Evolutionary conservation across 2,113 vertebrate genomes (phyloP), one percentile per base, ranked within the genome.

Genomic region (human (Homo sapiens)): DNA sequence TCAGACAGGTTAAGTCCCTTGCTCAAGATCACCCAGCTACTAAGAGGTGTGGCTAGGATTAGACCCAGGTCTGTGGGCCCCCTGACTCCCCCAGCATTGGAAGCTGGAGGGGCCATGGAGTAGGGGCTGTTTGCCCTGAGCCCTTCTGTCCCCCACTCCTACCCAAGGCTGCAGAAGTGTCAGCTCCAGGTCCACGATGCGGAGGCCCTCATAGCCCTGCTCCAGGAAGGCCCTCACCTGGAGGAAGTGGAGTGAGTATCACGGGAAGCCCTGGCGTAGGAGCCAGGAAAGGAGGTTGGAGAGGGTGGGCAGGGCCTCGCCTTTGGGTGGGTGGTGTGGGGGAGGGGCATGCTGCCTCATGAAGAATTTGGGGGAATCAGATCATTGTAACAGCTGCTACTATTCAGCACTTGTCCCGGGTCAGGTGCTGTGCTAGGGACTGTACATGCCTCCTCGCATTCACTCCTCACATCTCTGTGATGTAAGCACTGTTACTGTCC

Each of bases 181-280:
- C 73, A 96, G 23, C 97, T 99, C 52, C 70, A 70, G 5, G 64
- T 94, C 32, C 68, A 83, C 0, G 64, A 98, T 0, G 88, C 45
- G 1, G 1, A 93, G 85, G 35, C 6, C 25, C 89, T 99, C 0
- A 64, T 96, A 66, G 89, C 68, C 68, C 94, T 99, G 83, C 98
- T 99, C 75, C 97, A 1, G 95, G 96, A 96, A 84, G 96, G 98
- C 7, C 75, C 97, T 16, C 32, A 2, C 22, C 96, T 99, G 92
- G 98, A 98, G 0, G 97, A 99, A 98, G 92, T 99, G 20, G 98
- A 99, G 99, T 99, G 96, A 98, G 99, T 98, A 59, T 27, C 48
- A 4, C 0, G n/a, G 57, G 78, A 55, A 22, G 6, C 40, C 16
- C 40, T 59, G 80, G 64, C 79, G 55, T 25, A 55, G 59, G 70